Evolutionary conservation across 2,113 vertebrate species (phyloP), one percentile per base, ranked within the genome.

Genomic region (Hippopotamus amphibius): DNA sequence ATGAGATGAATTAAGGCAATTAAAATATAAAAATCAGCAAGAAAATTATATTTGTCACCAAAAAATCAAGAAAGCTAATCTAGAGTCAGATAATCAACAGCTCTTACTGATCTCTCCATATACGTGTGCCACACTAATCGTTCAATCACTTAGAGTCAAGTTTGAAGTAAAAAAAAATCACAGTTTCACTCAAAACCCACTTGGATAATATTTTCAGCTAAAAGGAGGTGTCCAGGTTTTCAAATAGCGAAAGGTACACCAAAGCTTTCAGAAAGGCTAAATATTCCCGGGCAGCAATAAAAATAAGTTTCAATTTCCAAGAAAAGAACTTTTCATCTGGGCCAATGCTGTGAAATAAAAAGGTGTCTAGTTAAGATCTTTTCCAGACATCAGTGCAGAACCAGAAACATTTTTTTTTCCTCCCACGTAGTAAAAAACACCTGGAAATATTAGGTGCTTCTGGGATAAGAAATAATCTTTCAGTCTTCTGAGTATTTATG

Each of bases 261-360:
- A 22, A 91, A 76, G 72, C 26, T 90, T 87, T 96, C 89, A 92
- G 80, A 74, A 96, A 96, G 79, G 13, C 87, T 90, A 91, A 96
- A 89, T 97, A 96, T 89, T 97, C 95, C 79, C 55, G 61, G 76
- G 93, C 72, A 96, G 97, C 96, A 98, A 87, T 98, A 98, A 98
- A 98, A 98, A 95, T 94, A 95, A 94, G 89, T 69, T 97, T 93
- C 74, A 26, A 93, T 63, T 97, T 98, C 97, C 96, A 98, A 98
- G 95, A 97, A 98, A 98, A 97, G 85, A 92, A 76, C 46, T 96
- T 95, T 84, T 85, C 72, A 95, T 30, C 83, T 57, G 22, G 50
- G 65, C 86, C 86, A 95, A 41, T 81, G n/a, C 63, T 90, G 12
- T 95, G 96, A 53, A 97, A 97, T 88, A 93, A 93, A 96, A 95